Percentiles rank a stretch among this genome's conserved stretches.
Evolutionary conservation across 2,797 vertebrate species (phyloP).

Genomic region (Varecia variegata): DNA sequence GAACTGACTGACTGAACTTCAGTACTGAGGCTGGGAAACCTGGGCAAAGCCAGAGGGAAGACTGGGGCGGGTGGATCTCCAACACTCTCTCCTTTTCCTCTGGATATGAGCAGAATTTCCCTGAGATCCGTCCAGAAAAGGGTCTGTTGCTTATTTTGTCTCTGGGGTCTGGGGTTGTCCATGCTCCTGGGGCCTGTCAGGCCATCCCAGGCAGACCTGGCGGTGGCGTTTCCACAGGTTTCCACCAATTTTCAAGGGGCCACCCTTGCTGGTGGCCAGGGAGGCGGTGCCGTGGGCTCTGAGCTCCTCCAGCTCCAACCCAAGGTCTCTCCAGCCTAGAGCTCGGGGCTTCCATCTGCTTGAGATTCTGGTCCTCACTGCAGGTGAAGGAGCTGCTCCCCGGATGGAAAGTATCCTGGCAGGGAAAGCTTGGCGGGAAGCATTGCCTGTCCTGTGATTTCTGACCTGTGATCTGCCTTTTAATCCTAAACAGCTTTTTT

Average conservation of each 20-base stretch:
- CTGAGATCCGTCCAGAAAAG: neutral
- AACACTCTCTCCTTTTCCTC: neutral
- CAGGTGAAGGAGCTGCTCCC: neutral
- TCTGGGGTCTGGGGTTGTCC: neutral
- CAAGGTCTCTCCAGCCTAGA: neutral
- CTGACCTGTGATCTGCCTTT: neutral
- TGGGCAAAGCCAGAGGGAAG: neutral
- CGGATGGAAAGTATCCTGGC: too few species aligned
- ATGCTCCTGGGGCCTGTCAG: neutral
- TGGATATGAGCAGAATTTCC: neutral
- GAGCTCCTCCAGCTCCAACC: accelerated
- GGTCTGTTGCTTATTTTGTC: neutral
- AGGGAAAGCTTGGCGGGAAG: neutral
- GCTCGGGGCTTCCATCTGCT: neutral
- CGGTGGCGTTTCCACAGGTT: accelerated
- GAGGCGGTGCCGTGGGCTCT: too few species aligned
- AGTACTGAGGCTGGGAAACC: neutral
- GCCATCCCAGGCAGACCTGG: neutral
- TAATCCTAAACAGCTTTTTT: neutral
- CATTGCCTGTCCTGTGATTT: neutral
- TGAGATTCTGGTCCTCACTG: neutral
- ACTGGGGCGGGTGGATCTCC: neutral
- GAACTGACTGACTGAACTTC: neutral
- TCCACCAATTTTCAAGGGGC: neutral
- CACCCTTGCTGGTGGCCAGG: accelerated